Conservation (phyloP, 2,888 invertebrate genomes). For the Andrena praecox region DNA sequence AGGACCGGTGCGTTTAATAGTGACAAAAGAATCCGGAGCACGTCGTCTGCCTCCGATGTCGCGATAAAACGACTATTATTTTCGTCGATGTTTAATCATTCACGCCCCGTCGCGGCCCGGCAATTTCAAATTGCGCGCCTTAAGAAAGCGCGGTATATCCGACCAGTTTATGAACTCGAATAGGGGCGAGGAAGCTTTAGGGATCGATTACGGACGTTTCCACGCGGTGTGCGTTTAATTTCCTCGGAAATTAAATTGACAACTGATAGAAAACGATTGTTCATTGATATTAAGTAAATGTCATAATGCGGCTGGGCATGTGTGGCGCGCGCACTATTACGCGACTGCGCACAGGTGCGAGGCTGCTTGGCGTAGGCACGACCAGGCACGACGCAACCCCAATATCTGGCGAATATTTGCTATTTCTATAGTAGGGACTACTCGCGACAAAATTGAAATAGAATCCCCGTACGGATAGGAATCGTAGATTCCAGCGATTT, state of each 20-base stretch:
- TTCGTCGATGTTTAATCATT: slow-evolving; percentile 4
- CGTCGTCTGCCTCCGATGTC: background rate
- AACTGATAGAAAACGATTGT: slow-evolving; percentile 12
- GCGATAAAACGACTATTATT: background rate
- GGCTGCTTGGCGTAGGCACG: no score
- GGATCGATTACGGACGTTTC: background rate
- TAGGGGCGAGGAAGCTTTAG: background rate
- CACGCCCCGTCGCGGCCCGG: background rate
- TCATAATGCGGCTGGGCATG: slow-evolving; percentile 36
- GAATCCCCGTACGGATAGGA: background rate
- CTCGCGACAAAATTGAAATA: background rate
- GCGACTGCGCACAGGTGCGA: slow-evolving; percentile 42
- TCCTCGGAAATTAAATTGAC: slow-evolving; percentile 16
- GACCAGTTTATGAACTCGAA: slow-evolving; percentile 5
- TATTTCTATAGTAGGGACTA: background rate
- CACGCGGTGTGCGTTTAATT: background rate
- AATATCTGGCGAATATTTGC: background rate
- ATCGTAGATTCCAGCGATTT: slow-evolving; percentile 16
- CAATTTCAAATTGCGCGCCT: slow-evolving; percentile 45
- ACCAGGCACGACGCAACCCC: background rate
- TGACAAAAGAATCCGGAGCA: background rate
- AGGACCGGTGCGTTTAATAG: background rate
- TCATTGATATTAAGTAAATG: slow-evolving; percentile 12
- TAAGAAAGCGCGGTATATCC: slow-evolving; percentile 32
- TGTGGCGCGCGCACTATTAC: slow-evolving; percentile 33